A percentile compares a stretch with the other conserved stretches of the same genome.
Conservation (phyloP, 2,888 invertebrate genomes). For the Troglohyphantes excavatus region DNA sequence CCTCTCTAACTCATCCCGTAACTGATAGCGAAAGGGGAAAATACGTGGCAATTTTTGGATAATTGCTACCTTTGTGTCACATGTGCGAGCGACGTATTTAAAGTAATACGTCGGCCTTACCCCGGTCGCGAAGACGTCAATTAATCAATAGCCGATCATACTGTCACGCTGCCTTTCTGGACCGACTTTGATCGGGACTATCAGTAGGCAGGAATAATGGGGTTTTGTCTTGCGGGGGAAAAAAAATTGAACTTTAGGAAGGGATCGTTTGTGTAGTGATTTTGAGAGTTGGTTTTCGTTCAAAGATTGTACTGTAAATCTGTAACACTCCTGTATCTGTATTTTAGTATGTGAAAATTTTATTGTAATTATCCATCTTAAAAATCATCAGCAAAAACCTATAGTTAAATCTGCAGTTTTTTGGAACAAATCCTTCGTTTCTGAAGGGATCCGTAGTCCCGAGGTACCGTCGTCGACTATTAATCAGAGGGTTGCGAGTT, state of each 20-base stretch:
- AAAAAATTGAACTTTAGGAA: not conserved
- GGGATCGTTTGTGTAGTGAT: conserved; percentile 32
- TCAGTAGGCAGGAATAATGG: conserved; percentile 27
- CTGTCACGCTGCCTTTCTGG: conserved; percentile 51
- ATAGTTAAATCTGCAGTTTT: too few relatives aligned
- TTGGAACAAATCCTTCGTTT: too few relatives aligned
- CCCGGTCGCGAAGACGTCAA: conserved; percentile 36
- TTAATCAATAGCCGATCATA: conserved; percentile 74
- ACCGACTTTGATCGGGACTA: not conserved
- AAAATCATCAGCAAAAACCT: too few relatives aligned
- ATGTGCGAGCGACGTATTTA: conserved; percentile 71
- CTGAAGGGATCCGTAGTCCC: too few relatives aligned
- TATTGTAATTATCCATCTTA: too few relatives aligned
- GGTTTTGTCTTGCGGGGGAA: too few relatives aligned
- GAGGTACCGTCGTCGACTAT: too few relatives aligned
- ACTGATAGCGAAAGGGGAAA: conserved; percentile 43
- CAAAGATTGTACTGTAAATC: too few relatives aligned
- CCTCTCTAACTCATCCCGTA: conserved; percentile 11
- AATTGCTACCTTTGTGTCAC: conserved; percentile 76
- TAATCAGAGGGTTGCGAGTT: too few relatives aligned
- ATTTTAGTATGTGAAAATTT: too few relatives aligned
- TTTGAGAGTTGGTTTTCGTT: not conserved
- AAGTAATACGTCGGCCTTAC: conserved; percentile 52
- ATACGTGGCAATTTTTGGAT: conserved; percentile 56
- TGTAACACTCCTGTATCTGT: too few relatives aligned